Conservation (phyloP, 2,113 vertebrate genomes). For the Cyphomyrus discorhynchus region DNA sequence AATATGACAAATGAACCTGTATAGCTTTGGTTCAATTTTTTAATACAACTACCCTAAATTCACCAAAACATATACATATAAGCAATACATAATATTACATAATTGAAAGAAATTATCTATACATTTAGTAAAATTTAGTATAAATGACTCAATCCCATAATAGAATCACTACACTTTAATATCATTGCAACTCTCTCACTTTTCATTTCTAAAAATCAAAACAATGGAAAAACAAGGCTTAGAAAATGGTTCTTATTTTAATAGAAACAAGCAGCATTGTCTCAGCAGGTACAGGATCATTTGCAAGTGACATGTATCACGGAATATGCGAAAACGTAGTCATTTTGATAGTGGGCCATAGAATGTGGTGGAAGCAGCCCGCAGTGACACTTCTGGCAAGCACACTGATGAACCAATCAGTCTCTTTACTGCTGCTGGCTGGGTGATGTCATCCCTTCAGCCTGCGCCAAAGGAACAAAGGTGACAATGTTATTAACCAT, state of each 20-base stretch:
- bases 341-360: background rate
- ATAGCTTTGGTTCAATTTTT: background rate
- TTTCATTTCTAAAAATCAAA: background rate
- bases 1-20: background rate
- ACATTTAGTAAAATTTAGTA: background rate
- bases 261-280: background rate
- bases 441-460: constrained; percentile 54
- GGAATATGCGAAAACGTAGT: background rate
- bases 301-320: background rate
- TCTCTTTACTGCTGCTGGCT: constrained; percentile 52
- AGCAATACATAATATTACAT: background rate
- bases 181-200: background rate
- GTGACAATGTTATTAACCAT: constrained; percentile 13
- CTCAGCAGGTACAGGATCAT: background rate
- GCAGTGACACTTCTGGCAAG: constrained; percentile 51
- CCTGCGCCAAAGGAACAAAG: constrained; percentile 45
- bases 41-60: background rate
- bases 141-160: background rate
- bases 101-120: background rate
- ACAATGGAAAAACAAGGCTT: background rate
- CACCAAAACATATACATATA: background rate
- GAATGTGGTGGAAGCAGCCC: constrained; percentile 37
- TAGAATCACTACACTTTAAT: background rate
- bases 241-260: background rate
- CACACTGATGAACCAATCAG: constrained; percentile 55